Base-by-base conservation (phyloP, 2,888 invertebrate species). In the Protophormia terraenovae region DNA sequence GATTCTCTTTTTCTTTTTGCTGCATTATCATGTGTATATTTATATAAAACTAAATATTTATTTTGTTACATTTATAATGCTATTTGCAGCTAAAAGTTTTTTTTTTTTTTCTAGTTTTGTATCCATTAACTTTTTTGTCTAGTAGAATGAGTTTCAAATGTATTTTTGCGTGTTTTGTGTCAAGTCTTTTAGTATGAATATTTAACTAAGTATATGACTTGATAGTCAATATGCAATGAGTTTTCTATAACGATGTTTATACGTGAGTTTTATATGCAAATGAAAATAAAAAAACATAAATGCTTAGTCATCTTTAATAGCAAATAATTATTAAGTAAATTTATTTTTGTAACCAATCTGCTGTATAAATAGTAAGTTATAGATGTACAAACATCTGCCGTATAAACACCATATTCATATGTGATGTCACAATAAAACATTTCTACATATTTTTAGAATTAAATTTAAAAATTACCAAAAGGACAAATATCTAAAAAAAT, bases 21-120 rank as follows among this genome's bases (percentile, higher is more conserved):
- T 60, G 14, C 38, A 29, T 58, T 50, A 32, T 55, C 38, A 72
- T 53, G 27, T 47, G 24, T 77, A 19, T 35, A 47, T 67, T 45
- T 67, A 58, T 77, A 16, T 53, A 35, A 55, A 24, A 29, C 22
- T 50, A 22, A n/a, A 45, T 78, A 78, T 69, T 78, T 60, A 60
- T 72, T 80, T 55, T 66, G 27, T 80, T 41, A 27, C 72, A 66
- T 80, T 80, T 73, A 64, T 66, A 72, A 73, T 35, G 27, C 64
- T 41, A 80, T 73, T 80, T 72, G 45, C 55, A 73, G 62, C 62
- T 72, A 32, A 10, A 41, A 58, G 29, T 47, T 60, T 58, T 69
- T 32, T 79, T 45, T 72, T 41, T 64, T 72, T 79, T 64, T 22
- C 35, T n/a, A n/a, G 66, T 66, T 72, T 80, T 72, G 45, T 47